Conservation (phyloP, 1,140 invertebrate genomes). For the Mercenaria mercenaria region DNA sequence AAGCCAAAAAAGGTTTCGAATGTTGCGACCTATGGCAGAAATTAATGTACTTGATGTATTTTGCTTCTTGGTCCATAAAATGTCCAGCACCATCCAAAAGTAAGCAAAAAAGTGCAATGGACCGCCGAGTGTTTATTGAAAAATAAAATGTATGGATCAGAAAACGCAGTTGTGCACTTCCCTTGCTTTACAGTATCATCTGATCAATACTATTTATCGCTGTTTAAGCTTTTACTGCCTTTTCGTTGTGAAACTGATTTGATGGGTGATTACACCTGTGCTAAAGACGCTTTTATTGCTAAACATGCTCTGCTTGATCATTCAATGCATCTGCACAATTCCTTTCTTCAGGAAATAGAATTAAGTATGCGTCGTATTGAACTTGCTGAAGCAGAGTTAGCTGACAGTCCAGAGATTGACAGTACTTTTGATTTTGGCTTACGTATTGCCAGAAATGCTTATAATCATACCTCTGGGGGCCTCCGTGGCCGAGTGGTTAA, state of each 20-base stretch:
- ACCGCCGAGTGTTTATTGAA: neutral
- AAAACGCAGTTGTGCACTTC: neutral
- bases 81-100: neutral
- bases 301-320: conserved; percentile 25
- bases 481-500: too few species aligned
- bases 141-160: conserved; percentile 21
- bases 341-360: neutral
- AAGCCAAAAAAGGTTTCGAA: neutral
- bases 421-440: neutral
- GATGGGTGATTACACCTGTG: neutral
- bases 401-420: neutral
- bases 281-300: conserved; percentile 21
- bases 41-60: neutral
- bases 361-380: neutral
- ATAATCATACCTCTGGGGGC: neutral
- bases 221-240: neutral
- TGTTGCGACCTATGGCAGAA: conserved; percentile 19
- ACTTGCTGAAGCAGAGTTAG: conserved; percentile 12
- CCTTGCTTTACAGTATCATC: neutral
- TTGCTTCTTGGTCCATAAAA: conserved; percentile 19
- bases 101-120: too few species aligned
- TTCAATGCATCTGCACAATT: neutral
- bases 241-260: neutral
- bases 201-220: neutral
- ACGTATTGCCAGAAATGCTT: neutral